Evolutionary conservation across 2,888 invertebrate genomes (phyloP).

Genomic region (Lasius fuliginosus): DNA sequence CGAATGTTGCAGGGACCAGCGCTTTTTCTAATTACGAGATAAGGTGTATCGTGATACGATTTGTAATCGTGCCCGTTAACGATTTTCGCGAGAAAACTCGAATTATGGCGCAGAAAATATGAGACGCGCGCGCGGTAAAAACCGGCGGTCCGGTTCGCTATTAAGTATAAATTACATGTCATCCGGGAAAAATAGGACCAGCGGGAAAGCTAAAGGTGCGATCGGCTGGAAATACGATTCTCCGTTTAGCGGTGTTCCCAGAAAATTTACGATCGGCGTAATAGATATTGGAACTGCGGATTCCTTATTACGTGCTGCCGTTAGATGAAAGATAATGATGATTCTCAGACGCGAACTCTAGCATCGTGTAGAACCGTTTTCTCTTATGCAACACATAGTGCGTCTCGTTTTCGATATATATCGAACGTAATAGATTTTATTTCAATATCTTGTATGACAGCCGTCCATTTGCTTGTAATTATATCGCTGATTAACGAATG

Average conservation of each 20-base stretch:
- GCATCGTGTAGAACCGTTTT: conserved; percentile 57
- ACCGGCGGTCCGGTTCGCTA: conserved; percentile 63
- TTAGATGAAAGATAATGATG: conserved; percentile 77
- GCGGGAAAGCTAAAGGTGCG: conserved; percentile 60
- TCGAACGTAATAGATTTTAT: conserved; percentile 66
- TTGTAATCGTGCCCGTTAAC: conserved; percentile 65
- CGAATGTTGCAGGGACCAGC: conserved; percentile 17
- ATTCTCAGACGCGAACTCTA: conserved; percentile 75
- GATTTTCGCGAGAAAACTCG: conserved; percentile 65
- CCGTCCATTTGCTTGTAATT: conserved; percentile 34
- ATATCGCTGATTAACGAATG: conserved; percentile 51
- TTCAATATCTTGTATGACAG: conserved; percentile 61
- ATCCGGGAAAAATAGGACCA: conserved; percentile 16
- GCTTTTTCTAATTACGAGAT: conserved; percentile 70
- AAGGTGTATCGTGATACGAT: conserved; percentile 64
- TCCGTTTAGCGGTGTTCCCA: conserved; percentile 63
- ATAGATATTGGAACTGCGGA: conserved; percentile 77
- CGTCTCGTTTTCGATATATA: conserved; percentile 60
- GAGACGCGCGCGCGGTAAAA: conserved; percentile 51
- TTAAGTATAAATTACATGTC: conserved; percentile 75
- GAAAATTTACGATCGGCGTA: conserved; percentile 73
- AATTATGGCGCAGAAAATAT: conserved; percentile 67
- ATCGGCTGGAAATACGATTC: conserved; percentile 77
- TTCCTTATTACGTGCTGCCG: conserved; percentile 76
- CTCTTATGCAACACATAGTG: conserved; percentile 62